Conservation (phyloP, 2,797 vertebrate genomes). For the Clarias platycephalus region DNA sequence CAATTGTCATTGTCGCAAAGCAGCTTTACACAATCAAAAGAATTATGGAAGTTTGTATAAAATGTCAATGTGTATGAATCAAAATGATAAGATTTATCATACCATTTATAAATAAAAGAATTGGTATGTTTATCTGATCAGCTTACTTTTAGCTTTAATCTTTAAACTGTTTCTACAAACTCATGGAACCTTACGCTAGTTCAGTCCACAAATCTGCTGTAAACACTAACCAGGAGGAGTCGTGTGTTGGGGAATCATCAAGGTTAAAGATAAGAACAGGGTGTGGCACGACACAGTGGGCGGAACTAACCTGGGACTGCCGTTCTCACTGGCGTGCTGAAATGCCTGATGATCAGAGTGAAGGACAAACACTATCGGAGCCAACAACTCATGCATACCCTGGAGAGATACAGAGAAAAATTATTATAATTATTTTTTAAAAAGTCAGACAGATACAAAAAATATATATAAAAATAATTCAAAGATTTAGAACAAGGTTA, state of each 20-base stretch:
- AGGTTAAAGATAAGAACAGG: neutral
- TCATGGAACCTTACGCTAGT: too few relatives aligned
- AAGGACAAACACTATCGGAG: slow-evolving; percentile 92
- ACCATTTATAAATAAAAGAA: too few relatives aligned
- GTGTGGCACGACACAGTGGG: neutral
- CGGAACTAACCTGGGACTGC: slow-evolving; percentile 84
- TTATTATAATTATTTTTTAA: neutral
- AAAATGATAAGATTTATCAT: too few relatives aligned
- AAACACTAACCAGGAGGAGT: neutral
- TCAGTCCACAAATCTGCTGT: neutral
- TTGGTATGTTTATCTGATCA: too few relatives aligned
- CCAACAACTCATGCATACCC: slow-evolving; percentile 98
- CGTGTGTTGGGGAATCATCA: neutral
- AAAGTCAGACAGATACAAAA: neutral
- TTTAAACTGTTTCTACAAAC: too few relatives aligned
- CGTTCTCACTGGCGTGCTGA: slow-evolving; percentile 93
- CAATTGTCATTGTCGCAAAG: too few relatives aligned
- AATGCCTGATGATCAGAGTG: slow-evolving; percentile 98
- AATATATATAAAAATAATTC: neutral
- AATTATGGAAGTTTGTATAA: too few relatives aligned
- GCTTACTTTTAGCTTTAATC: too few relatives aligned
- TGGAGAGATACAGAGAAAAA: slow-evolving; percentile 60
- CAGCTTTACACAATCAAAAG: too few relatives aligned
- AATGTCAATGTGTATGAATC: too few relatives aligned
- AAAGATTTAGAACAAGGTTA: slow-evolving; percentile 4